phyloP scores from a whole-genome alignment of 2,888 invertebrate genomes.

The Archips xylosteana region DNA sequence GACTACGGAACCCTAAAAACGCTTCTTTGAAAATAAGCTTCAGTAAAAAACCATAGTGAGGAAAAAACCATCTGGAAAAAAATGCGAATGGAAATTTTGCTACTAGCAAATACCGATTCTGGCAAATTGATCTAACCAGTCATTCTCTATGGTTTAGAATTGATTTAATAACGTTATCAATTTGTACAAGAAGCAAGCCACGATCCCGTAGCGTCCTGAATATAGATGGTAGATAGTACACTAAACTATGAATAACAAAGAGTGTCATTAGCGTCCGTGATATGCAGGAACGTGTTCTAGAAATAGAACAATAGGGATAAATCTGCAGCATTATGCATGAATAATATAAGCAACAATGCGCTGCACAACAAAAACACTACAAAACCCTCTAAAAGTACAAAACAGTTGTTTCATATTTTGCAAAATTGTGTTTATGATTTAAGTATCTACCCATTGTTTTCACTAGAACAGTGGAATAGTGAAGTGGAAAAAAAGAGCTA shows the following conservation, averaged over 20 bases:
- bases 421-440: too few relatives aligned
- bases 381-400: background rate
- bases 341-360: slow-evolving; percentile 17
- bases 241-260: slow-evolving; percentile 39
- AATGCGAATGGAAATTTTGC: too few relatives aligned
- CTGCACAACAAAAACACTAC: background rate
- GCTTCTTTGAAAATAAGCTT: too few relatives aligned
- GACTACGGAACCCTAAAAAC: too few relatives aligned
- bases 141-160: background rate
- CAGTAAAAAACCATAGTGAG: too few relatives aligned
- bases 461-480: too few relatives aligned
- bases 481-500: too few relatives aligned
- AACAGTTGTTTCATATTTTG: background rate
- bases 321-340: slow-evolving; percentile 22
- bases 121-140: too few relatives aligned
- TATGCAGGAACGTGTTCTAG: slow-evolving; percentile 34
- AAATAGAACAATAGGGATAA: slow-evolving; percentile 39
- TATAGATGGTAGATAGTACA: slow-evolving; percentile 11
- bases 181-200: slow-evolving; percentile 6
- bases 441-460: too few relatives aligned
- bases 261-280: slow-evolving; percentile 36
- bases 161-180: background rate
- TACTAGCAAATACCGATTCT: too few relatives aligned
- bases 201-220: slow-evolving; percentile 5
- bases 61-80: too few relatives aligned